Conservation (phyloP, 2,888 invertebrate genomes). For the Chalcis sispes region DNA sequence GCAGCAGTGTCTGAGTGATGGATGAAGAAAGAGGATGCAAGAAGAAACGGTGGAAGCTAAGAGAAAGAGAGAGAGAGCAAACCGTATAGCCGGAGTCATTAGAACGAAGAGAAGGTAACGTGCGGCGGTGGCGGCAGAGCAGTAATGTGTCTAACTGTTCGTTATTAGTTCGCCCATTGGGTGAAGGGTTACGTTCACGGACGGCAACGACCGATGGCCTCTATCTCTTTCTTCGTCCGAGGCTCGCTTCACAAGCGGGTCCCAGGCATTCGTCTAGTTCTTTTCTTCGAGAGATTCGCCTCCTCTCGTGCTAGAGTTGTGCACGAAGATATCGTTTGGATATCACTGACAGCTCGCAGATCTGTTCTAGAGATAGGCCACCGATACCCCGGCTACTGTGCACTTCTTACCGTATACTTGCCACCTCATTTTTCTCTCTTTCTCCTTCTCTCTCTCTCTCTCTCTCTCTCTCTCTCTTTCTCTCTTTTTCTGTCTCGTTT, state of each 20-base stretch:
- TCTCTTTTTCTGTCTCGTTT: too few relatives aligned
- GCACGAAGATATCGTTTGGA: background rate
- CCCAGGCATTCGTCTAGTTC: background rate
- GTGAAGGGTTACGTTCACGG: too few relatives aligned
- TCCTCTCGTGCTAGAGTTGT: too few relatives aligned
- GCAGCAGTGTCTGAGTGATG: slow-evolving; percentile 3
- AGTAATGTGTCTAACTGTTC: slow-evolving; percentile 13
- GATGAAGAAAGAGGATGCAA: background rate
- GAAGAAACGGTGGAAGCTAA: background rate
- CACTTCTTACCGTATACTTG: too few relatives aligned
- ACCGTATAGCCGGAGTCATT: too few relatives aligned
- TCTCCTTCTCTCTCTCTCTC: too few relatives aligned
- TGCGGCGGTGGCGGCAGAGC: background rate
- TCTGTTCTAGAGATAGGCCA: slow-evolving; percentile 9
- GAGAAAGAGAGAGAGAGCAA: background rate
- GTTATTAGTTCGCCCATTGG: too few relatives aligned
- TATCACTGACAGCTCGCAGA: slow-evolving; percentile 6
- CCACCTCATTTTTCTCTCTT: too few relatives aligned
- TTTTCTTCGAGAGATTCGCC: background rate
- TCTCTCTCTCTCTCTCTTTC: too few relatives aligned
- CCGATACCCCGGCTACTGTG: background rate
- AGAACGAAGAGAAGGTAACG: background rate
- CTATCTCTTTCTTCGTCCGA: too few relatives aligned
- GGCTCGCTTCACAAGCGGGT: too few relatives aligned
- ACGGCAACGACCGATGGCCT: too few relatives aligned